Base-by-base conservation (phyloP, 2,888 invertebrate genomes). In the Kuschelorhynchus macadamiae region DNA sequence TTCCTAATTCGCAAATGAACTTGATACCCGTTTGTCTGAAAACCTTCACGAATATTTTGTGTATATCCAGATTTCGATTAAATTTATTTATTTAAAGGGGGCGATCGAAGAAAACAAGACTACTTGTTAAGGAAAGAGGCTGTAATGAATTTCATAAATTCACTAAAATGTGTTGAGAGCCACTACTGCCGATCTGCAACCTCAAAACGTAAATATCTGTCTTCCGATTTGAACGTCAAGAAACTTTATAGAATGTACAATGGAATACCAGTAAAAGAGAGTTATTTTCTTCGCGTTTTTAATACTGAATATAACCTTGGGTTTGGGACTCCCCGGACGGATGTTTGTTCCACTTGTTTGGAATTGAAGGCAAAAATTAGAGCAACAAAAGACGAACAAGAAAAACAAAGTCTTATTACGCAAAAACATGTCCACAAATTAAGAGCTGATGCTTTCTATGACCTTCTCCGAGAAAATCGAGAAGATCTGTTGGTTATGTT, bases 361-460 rank as follows among this genome's bases (percentile, higher is more conserved):
- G n/a, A n/a, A n/a, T n/a, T 25, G 25, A 5, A 5, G 3, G 7
- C 25, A 25, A 7, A 39, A 61, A n/a, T 32, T 74, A 74, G 70
- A 74, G 71, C 44, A 72, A 76, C 30, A 76, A 75, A 72, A 72
- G 46, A 33, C 20, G 63, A 16, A 25, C 25, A 25, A 32, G 46
- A 66, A 42, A 74, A 74, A 69, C 53, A 32, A 16, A 39, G 20
- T 3, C 36, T 36, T 9, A 36, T 36, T 9, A 67, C 69, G 41
- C 65, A 75, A 55, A 72, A 74, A 52, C 68, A 71, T 30, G 72
- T 78, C 39, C 75, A 76, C 30, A 67, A 61, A 20, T 57, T 75
- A 36, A 67, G 71, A 67, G 73, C 74, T 7, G 75, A 76, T 66
- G 70, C 72, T 20, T 78, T 74, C 73, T 78, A 71, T 73, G 63